Conservation (phyloP, 1,140 invertebrate species). For the Penaeus chinensis region DNA sequence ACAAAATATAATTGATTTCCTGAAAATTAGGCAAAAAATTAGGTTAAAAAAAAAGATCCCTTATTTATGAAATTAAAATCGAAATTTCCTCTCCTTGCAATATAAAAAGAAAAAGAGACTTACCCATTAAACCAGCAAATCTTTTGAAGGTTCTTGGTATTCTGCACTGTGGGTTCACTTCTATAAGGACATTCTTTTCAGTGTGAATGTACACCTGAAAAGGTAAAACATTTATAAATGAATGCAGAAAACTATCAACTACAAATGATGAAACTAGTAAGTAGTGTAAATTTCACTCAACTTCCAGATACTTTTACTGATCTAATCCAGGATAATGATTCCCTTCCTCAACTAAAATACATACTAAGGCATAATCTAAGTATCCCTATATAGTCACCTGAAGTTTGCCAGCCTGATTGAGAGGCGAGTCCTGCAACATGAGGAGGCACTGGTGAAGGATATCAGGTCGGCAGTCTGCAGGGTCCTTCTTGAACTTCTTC, state of each 20-base stretch:
- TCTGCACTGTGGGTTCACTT: slow-evolving; percentile 98
- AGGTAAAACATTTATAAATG: slow-evolving; percentile 65
- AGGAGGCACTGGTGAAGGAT: slow-evolving; percentile 95
- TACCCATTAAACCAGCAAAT: slow-evolving; percentile 98
- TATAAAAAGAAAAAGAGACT: slow-evolving; percentile 62
- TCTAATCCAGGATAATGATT: too few species aligned
- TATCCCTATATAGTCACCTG: slow-evolving; percentile 71
- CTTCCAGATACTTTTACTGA: too few species aligned
- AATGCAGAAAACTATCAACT: neutral
- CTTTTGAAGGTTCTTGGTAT: slow-evolving; percentile 98
- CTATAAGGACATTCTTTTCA: slow-evolving; percentile 96
- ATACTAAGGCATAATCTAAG: neutral
- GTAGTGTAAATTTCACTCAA: too few species aligned
- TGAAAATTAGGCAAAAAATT: slow-evolving; percentile 1
- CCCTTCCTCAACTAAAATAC: neutral
- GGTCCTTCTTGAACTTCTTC: slow-evolving; percentile 86
- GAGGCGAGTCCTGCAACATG: slow-evolving; percentile 95
- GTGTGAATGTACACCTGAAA: slow-evolving; percentile 93
- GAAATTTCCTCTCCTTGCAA: neutral
- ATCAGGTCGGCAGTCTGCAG: slow-evolving; percentile 88
- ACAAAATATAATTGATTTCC: too few species aligned
- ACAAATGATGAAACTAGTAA: neutral
- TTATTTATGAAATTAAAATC: neutral
- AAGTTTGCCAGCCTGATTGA: slow-evolving; percentile 89
- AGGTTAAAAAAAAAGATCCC: slow-evolving; percentile 30